phyloP scores from a whole-genome alignment of 2,113 vertebrate species.

The Collichthys lucidus region DNA sequence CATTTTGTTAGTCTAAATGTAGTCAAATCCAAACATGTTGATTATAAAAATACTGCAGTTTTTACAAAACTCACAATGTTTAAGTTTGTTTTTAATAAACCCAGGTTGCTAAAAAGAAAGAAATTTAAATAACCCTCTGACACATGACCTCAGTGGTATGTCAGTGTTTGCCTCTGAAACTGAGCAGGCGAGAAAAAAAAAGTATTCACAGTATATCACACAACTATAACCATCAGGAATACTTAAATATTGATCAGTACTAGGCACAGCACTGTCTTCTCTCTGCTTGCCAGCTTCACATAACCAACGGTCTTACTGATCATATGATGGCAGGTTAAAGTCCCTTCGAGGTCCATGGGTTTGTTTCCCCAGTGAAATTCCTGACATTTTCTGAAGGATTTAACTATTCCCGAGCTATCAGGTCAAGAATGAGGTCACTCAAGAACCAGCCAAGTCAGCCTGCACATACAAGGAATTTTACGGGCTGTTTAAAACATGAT shows the following conservation, averaged over 20 bases:
- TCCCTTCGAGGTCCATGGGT: conserved; percentile 37
- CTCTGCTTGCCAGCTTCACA: conserved; percentile 17
- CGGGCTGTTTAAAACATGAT: not conserved
- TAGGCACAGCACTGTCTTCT: too few relatives aligned
- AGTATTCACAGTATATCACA: not conserved
- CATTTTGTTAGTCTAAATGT: not conserved
- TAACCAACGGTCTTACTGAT: conserved; percentile 47
- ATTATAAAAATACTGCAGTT: not conserved
- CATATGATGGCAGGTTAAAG: conserved; percentile 67
- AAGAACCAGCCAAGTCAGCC: conserved; percentile 27
- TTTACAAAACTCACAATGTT: not conserved
- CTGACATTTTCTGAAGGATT: conserved; percentile 69
- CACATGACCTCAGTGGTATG: not conserved
- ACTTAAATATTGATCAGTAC: too few relatives aligned
- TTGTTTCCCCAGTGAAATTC: conserved; percentile 64
- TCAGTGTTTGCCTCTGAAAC: not conserved
- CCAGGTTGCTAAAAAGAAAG: not conserved
- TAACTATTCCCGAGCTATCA: conserved; percentile 45
- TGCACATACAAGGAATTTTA: conserved; percentile 8
- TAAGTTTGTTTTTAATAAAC: not conserved
- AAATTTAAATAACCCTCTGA: not conserved
- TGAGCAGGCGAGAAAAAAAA: not conserved
- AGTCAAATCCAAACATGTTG: not conserved
- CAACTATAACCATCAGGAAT: too few relatives aligned
- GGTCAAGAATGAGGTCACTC: conserved; percentile 8